phyloP scores from a whole-genome alignment of 2,888 invertebrate species.

The Yponomeuta evonymella region DNA sequence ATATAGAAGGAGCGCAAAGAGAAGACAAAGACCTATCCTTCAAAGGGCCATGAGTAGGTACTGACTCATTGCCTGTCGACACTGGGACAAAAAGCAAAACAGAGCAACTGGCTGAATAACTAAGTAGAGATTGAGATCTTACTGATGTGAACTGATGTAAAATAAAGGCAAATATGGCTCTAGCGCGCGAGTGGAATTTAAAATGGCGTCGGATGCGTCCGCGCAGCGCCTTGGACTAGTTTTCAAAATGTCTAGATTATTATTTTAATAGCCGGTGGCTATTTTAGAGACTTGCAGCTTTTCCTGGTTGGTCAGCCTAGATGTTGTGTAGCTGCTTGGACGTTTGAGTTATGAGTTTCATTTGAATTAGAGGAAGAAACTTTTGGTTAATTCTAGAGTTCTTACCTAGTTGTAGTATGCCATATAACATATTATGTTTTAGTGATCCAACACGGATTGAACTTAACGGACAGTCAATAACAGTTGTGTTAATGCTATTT shows the following conservation, averaged over 20 bases:
- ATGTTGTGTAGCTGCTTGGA: background rate
- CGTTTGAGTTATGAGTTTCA: background rate
- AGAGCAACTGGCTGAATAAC: conserved; percentile 48
- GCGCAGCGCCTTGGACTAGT: conserved; percentile 46
- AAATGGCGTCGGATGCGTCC: conserved; percentile 44
- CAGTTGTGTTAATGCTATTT: no score
- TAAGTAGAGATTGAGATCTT: conserved; percentile 66
- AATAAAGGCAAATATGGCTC: conserved; percentile 67
- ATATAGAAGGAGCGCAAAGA: conserved; percentile 19
- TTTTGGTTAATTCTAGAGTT: background rate
- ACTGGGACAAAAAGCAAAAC: conserved; percentile 29
- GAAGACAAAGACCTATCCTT: conserved; percentile 21
- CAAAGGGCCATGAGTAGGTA: conserved; percentile 13
- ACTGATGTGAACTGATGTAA: conserved; percentile 47
- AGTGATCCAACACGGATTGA: no score
- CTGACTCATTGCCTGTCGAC: conserved; percentile 29
- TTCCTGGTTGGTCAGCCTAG: conserved; percentile 1
- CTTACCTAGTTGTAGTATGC: background rate
- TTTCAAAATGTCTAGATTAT: conserved; percentile 21
- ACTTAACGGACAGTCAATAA: no score
- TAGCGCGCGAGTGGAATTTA: conserved; percentile 55
- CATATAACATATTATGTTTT: background rate
- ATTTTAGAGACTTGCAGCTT: background rate
- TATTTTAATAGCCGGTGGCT: background rate
- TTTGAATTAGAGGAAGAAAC: background rate